Base-by-base conservation (phyloP, 2,888 invertebrate species). In the Morpho deidamia region DNA sequence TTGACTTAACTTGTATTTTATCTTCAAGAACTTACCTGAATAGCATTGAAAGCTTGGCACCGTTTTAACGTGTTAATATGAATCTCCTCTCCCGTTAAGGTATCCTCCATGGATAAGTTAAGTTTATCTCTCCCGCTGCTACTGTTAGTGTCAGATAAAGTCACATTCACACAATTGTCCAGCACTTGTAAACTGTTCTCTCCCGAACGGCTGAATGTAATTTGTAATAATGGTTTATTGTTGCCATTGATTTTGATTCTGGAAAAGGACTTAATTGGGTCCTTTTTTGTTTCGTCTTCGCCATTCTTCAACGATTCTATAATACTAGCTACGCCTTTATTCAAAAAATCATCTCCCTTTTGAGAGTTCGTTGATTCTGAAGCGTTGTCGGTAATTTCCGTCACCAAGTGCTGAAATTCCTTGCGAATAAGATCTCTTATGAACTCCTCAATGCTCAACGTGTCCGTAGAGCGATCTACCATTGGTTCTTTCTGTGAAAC, bases 31-130 rank as follows among this genome's bases (percentile, higher is more conserved):
- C 50, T 50, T 23, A 87, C 90, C 87, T 90, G 90, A 71, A 90
- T 76, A 67, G 90, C 88, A 67, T 79, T 86, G 75, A 89, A 90
- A 76, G 87, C 83, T 74, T 90, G 90, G 68, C 90, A 90, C 32
- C 90, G 70, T 67, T 89, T 90, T 63, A 90, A 66, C 46, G 82
- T 74, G 53, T 83, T 78, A 33, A 73, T 65, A 35, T 81, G 79
- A 39, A 71, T 63, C 35, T 85, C 86, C 3, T 86, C 87, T 8
- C 58, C 60, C 1, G 74, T 71, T 61, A 76, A 53, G 1, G 75
- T 76, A 11, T 83, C 84, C 32, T 81, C 82, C 46, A 73, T 40
- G 0, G 81, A 74, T 55, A 74, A 67, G 43, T 77, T 77, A 35
- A 74, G 35, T 53, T 78, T 81, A 7, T 82, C 81, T 52, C 68